phyloP scores from a whole-genome alignment of 2,797 vertebrate genomes.

The Echeneis naucrates region DNA sequence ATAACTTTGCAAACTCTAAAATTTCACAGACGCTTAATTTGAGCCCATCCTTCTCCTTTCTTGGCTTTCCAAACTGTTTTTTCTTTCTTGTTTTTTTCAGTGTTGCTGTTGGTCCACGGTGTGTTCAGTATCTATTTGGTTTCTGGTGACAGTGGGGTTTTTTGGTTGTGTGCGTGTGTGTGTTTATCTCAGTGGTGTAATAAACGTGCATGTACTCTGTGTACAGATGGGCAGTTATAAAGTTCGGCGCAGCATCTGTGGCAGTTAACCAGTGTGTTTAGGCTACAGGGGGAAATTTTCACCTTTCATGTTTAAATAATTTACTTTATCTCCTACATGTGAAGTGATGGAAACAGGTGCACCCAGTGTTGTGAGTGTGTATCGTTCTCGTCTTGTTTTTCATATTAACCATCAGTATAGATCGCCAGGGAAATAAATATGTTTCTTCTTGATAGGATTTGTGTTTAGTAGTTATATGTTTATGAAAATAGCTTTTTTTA shows the following conservation, averaged over 20 bases:
- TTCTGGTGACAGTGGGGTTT: conserved; percentile 43
- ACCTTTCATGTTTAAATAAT: conserved; percentile 14
- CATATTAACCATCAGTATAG: conserved; percentile 16
- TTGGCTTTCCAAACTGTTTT: conserved; percentile 36
- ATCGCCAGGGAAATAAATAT: conserved; percentile 11
- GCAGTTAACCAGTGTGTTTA: conserved; percentile 26
- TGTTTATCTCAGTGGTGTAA: conserved; percentile 55
- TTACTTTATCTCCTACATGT: conserved; percentile 27
- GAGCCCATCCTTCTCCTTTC: conserved; percentile 34
- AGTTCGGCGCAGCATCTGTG: conserved; percentile 27
- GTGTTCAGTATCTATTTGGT: conserved; percentile 47
- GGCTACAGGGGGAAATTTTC: not conserved
- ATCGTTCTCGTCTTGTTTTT: conserved; percentile 43
- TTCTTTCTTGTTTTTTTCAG: too few relatives aligned
- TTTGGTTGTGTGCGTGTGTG: conserved; percentile 21
- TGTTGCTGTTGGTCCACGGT: conserved; percentile 54
- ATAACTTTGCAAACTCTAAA: conserved; percentile 27
- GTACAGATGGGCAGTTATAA: conserved; percentile 41
- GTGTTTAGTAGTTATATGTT: conserved; percentile 16
- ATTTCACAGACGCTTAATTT: conserved; percentile 24
- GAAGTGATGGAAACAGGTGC: conserved; percentile 47
- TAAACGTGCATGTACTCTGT: conserved; percentile 56
- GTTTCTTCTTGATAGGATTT: conserved; percentile 12
- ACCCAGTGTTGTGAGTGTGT: conserved; percentile 43
- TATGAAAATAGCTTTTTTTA: not conserved